Conservation (phyloP, 2,888 invertebrate species). For the Epinotia bilunana region DNA sequence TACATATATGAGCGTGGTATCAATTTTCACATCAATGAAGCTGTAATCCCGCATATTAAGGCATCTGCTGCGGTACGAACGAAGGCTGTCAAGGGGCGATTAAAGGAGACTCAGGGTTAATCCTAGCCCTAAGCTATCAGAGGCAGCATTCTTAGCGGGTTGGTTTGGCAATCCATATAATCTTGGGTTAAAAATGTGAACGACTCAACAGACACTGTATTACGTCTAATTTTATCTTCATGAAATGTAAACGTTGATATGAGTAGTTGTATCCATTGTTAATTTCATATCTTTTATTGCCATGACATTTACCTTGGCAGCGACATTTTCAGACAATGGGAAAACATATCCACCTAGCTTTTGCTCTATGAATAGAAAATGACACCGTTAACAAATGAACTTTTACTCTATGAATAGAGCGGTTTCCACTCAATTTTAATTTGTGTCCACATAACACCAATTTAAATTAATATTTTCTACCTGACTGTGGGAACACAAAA, state of each 20-base stretch:
- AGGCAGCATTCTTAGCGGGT: constrained; percentile 19
- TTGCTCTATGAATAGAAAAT: constrained; percentile 31
- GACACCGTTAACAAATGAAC: constrained; percentile 28
- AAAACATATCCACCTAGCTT: constrained; percentile 11
- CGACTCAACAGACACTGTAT: neutral
- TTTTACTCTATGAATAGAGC: constrained; percentile 25
- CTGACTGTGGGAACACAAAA: constrained; percentile 38
- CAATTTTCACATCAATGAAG: constrained; percentile 72
- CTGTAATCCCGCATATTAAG: constrained; percentile 61
- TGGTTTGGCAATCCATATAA: constrained; percentile 23
- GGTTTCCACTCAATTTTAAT: constrained; percentile 21
- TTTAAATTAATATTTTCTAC: constrained; percentile 16
- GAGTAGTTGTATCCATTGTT: neutral
- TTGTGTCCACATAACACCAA: constrained; percentile 8
- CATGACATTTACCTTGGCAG: constrained; percentile 23
- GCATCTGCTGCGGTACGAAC: constrained; percentile 53
- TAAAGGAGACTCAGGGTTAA: constrained; percentile 62
- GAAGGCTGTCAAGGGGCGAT: constrained; percentile 69
- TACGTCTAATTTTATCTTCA: constrained; percentile 5
- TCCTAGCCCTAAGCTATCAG: constrained; percentile 47
- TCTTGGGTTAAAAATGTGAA: constrained; percentile 16
- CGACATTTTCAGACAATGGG: constrained; percentile 28
- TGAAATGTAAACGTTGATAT: neutral
- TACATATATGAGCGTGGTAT: constrained; percentile 61
- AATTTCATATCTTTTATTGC: constrained; percentile 4